phyloP scores from a whole-genome alignment of 2,888 invertebrate genomes.

The Synergus laeviventris region DNA sequence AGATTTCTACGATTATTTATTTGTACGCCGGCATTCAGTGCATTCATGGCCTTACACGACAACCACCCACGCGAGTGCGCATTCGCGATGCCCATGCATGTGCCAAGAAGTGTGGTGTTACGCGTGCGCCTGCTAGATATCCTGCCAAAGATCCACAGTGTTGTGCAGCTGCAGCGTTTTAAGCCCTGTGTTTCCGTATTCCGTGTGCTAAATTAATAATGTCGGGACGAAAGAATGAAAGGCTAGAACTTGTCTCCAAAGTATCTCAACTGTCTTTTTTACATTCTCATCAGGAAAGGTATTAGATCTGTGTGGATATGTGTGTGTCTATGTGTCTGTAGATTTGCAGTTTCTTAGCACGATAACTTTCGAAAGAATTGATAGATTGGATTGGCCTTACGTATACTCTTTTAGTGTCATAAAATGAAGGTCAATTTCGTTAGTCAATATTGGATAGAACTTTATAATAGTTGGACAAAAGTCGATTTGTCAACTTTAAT shows the following conservation, averaged over 20 bases:
- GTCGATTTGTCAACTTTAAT: too few species aligned
- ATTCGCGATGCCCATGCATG: slow-evolving; percentile 42
- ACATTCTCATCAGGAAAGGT: too few species aligned
- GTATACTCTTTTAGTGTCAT: too few species aligned
- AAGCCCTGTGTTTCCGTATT: slow-evolving; percentile 27
- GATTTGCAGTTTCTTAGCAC: too few species aligned
- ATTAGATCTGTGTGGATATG: too few species aligned
- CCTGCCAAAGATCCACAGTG: background rate
- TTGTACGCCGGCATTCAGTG: slow-evolving; percentile 49
- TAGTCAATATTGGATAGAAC: too few species aligned
- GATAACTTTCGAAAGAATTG: too few species aligned
- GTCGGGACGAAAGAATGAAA: slow-evolving; percentile 6
- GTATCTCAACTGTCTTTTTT: background rate
- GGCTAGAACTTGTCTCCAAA: background rate
- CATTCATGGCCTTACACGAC: slow-evolving; percentile 48
- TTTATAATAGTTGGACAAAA: too few species aligned
- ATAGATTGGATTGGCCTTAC: too few species aligned
- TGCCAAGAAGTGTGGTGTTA: slow-evolving; percentile 19
- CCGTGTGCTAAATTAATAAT: slow-evolving; percentile 3
- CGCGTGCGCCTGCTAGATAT: slow-evolving; percentile 19
- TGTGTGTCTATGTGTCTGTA: too few species aligned
- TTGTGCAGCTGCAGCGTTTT: slow-evolving; percentile 28
- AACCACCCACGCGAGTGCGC: slow-evolving; percentile 49
- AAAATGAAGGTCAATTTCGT: too few species aligned
- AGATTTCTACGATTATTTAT: slow-evolving; percentile 66